These are phyloP conservation scores for Enteromius argenteus DNA, from an alignment of 2,797 vertebrate genomes.

Conservation along the genomic window DNA sequence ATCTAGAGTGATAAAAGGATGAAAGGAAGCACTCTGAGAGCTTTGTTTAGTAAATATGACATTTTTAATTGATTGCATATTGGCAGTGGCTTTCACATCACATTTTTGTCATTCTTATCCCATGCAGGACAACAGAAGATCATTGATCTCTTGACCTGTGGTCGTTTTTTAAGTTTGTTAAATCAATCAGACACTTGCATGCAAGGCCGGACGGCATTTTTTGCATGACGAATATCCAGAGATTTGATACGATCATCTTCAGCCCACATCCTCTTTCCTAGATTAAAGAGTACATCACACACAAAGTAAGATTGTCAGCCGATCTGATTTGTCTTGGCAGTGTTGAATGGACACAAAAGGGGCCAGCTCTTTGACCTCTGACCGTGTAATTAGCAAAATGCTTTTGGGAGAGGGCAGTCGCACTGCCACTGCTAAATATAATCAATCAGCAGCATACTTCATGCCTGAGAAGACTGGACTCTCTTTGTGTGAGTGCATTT, in stretches of 20 bases:
- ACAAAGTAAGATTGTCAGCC: constrained; percentile 53
- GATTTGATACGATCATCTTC: constrained; percentile 42
- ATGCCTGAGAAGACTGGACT: constrained; percentile 60
- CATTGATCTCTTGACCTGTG: constrained; percentile 22
- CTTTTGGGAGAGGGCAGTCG: constrained; percentile 56
- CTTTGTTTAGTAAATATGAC: constrained; percentile 17
- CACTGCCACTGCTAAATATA: constrained; percentile 60
- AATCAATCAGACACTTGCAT: constrained; percentile 19
- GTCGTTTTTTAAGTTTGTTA: constrained; percentile 34
- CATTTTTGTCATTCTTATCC: constrained; percentile 29
- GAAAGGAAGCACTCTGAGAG: not conserved
- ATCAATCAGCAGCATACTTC: constrained; percentile 70
- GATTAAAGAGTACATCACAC: constrained; percentile 44
- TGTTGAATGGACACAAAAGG: constrained; percentile 54
- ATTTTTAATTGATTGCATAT: constrained; percentile 20
- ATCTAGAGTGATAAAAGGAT: not conserved
- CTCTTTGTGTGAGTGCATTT: constrained; percentile 63
- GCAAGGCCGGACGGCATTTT: constrained; percentile 13
- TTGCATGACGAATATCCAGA: constrained; percentile 44
- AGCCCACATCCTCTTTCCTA: constrained; percentile 38
- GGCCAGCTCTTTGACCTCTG: constrained; percentile 65
- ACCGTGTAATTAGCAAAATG: constrained; percentile 71
- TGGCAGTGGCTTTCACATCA: not conserved
- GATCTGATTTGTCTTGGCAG: constrained; percentile 58
- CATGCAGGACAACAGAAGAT: constrained; percentile 11